Evolutionary conservation across 2,113 vertebrate species (phyloP), one percentile per base, ranked within the genome.

Genomic region (Tursiops truncatus): DNA sequence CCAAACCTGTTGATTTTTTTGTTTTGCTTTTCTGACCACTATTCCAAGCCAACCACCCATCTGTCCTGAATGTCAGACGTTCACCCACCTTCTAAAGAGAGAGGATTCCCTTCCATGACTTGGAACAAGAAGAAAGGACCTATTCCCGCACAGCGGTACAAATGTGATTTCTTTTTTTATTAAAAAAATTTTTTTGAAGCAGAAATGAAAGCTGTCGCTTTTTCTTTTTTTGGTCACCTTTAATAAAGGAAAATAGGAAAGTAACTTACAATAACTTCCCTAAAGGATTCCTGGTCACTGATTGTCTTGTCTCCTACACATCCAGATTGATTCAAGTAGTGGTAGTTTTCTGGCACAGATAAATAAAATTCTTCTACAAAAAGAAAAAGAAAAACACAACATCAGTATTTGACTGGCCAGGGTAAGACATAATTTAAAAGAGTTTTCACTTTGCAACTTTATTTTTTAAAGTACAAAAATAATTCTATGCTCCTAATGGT

Each of bases 321-420:
- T 96, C 98, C 98, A 81, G 99, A 99, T 47, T 99, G 99, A 97
- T 99, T 99, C 98, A 99, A 99, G 99, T 99, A 99, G 98, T 99
- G 99, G 98, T 99, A 99, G 97, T 98, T 99, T 92, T 99, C 99
- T 0, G 99, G 98, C 18, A 98, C 98, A 41, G 99, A 99, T 98
- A 99, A 98, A 98, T 99, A 99, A 94, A 99, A 99, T 50, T 99
- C 98, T 98, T 99, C 99, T 99, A 97, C 76, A 56, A 68, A 95
- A 53, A 96, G n/a, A 98, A 26, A 98, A 96, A 91, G 91, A 60
- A 92, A 82, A 85, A 70, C 8, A 63, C 1, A 21, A 38, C 9
- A 23, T 92, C 65, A 95, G 25, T 53, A 77, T 13, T 58, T 12
- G 20, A 38, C 20, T 47, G 62, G 41, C 15, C 23, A n/a, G 10